Evolutionary conservation across 2,888 invertebrate species (phyloP), one percentile per base, ranked within the genome.

Genomic region (Agrochola lota): DNA sequence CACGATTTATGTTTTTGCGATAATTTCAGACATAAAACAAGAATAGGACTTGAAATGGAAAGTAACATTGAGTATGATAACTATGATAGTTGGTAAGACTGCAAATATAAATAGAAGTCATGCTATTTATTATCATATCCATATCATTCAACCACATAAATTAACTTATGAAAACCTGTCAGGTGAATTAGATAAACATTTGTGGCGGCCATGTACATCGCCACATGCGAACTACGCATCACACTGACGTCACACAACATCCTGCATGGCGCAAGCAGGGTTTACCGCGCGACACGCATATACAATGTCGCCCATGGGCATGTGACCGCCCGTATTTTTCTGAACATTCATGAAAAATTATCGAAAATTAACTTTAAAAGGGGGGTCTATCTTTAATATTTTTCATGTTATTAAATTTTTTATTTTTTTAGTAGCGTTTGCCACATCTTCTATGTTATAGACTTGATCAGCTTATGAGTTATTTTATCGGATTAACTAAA

Each of bases 1-100:
- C 12, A 60, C 9, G 60, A 64, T 85, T 85, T 62, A 85, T 71
- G 76, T 4, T 60, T 81, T 59, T 35, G 30, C 40, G 40, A 57
- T 85, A 70, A 52, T 70, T 30, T 55, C 11, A 26, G 40, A 26
- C 35, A 57, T 57, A 23, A 8, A 69, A 20, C 69, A n/a, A 20
- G n/a, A 52, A 78, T 20, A 1, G 15, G 1, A 8, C 12, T 49
- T 35, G 35, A 26, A 82, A 69, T 59, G 23, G 46, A 57, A 83
- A 71, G 55, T 26, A 17, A 20, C 23, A 40, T 43, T 11, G 23
- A 46, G n/a, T 35, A 30, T 20, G 52, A 57, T 23, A 60, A 26
- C 26, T 2, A 35, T 43, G 35, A 20, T 5, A 23, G 11, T 30
- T 67, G 43, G 5, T 43, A 55, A 52, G 1, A 30, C 17, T 35